Evolutionary conservation across 2,797 vertebrate species (phyloP).

Genomic region (Gallinago stenura): DNA sequence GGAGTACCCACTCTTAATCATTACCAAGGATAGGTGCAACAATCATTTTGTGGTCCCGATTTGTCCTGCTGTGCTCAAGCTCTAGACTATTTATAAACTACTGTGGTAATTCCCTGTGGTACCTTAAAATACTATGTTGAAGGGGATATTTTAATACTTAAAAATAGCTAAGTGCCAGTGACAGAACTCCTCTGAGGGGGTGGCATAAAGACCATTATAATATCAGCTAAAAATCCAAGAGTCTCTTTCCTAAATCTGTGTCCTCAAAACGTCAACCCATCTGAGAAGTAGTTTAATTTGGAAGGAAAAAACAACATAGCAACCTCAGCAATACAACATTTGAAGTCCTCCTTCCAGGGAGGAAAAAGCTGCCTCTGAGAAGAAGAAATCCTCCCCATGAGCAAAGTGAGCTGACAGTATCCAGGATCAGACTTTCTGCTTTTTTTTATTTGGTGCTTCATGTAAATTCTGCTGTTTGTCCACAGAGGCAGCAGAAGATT

Average conservation of each 20-base stretch:
- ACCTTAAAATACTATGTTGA: not conserved
- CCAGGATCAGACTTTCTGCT: not conserved
- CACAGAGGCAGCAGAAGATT: fast-evolving
- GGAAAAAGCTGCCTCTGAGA: not conserved
- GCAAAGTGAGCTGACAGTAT: not conserved
- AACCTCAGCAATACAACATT: not conserved
- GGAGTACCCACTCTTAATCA: not conserved
- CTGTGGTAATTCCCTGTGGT: not conserved
- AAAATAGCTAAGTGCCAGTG: not conserved
- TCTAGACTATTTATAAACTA: not conserved
- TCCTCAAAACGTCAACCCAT: not conserved
- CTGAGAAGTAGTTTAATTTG: not conserved
- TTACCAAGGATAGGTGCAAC: not conserved
- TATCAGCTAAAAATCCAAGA: not conserved
- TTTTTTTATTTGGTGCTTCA: not conserved
- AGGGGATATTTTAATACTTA: not conserved
- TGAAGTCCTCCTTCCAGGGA: not conserved
- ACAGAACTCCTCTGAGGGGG: fast-evolving
- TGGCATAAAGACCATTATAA: not conserved
- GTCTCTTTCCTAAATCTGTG: not conserved
- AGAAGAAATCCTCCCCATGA: not conserved
- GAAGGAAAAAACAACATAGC: not conserved
- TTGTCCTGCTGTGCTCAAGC: not conserved
- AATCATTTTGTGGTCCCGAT: not conserved
- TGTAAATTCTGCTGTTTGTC: not conserved